A percentile compares a stretch with the other conserved stretches of the same genome.
These are phyloP conservation scores for Crossaster papposus DNA, from an alignment of 53 echinoderm and acorn worm species.

Conservation along the genomic window DNA sequence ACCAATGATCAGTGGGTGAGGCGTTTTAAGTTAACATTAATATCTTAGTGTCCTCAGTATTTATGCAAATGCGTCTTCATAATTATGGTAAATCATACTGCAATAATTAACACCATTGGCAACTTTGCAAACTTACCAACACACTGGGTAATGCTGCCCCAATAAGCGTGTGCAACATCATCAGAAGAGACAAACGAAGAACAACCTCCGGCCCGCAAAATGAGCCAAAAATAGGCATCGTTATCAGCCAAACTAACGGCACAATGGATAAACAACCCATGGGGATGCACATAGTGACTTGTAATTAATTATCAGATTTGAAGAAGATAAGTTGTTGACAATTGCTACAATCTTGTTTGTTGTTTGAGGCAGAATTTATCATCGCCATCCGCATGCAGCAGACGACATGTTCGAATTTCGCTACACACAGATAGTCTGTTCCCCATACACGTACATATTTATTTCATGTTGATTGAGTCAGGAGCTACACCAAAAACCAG, in stretches of 20 bases:
- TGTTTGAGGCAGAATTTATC: background rate
- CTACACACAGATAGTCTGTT: background rate
- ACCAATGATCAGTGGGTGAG: no score
- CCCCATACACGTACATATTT: background rate
- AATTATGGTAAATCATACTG: no score
- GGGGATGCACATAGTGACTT: constrained; percentile 61
- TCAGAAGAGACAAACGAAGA: constrained; percentile 81
- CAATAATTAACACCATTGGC: background rate
- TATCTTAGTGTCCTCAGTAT: no score
- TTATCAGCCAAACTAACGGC: constrained; percentile 74
- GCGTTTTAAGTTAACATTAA: no score
- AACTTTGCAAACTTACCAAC: constrained; percentile 49
- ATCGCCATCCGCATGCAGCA: constrained; percentile 9
- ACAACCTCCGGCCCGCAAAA: constrained; percentile 91
- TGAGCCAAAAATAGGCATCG: constrained; percentile 89
- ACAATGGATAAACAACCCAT: constrained; percentile 63
- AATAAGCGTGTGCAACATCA: constrained; percentile 78
- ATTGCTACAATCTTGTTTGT: background rate
- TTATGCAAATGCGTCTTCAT: background rate
- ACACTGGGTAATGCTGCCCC: constrained; percentile 64
- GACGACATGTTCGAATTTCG: constrained; percentile 57
- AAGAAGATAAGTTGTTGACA: background rate
- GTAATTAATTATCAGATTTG: background rate
- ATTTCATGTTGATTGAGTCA: background rate
- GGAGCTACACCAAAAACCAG: background rate